Base-by-base conservation (phyloP, 2,888 invertebrate species). In the Tetragnatha montana region DNA sequence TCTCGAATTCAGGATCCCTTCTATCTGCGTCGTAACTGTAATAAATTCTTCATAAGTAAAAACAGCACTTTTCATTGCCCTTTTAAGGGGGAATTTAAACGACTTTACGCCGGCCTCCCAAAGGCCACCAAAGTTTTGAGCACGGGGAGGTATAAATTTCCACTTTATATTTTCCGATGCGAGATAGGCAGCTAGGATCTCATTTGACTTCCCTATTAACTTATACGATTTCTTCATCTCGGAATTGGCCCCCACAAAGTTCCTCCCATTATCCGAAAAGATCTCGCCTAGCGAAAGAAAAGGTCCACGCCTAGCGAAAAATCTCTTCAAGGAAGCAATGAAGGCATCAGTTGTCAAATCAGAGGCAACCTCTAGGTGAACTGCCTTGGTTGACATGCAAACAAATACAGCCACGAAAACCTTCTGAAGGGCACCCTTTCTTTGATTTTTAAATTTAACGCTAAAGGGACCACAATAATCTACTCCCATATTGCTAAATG, bases 91-190 rank as follows among this genome's bases (percentile, higher is more conserved):
- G 85, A 91, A 91, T 90, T 93, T 93, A 0, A 92, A 91, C 0
- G 92, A 92, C 78, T 93, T 93, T 0, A 93, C 93, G 3, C 92
- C 92, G 0, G 93, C 92, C 88, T 93, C 93, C 92, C 93, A 93
- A 6, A 93, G 81, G 1, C 93, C 93, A 3, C 93, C 93, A 74
- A 93, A 93, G 82, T 93, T 92, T 0, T 93, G 92, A 6, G 92
- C 91, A 35, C 88, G 87, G 6, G 93, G 92, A n/a, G 93, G 93
- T 21, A 92, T 92, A 80, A 93, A 94, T 60, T 93, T 91, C 93
- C 93, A 93, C 6, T 89, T 75, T 10, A 92, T 92, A 35, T 91
- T 89, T 7, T 92, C 88, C 8, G 76, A 76, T 22, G 17, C n/a
- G 17, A 71, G 50, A 73, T n/a, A 75, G 19, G 12, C 35, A 8